These are phyloP conservation scores for Furcifer pardalis DNA, from an alignment of 2,797 vertebrate genomes.

Conservation along the genomic window DNA sequence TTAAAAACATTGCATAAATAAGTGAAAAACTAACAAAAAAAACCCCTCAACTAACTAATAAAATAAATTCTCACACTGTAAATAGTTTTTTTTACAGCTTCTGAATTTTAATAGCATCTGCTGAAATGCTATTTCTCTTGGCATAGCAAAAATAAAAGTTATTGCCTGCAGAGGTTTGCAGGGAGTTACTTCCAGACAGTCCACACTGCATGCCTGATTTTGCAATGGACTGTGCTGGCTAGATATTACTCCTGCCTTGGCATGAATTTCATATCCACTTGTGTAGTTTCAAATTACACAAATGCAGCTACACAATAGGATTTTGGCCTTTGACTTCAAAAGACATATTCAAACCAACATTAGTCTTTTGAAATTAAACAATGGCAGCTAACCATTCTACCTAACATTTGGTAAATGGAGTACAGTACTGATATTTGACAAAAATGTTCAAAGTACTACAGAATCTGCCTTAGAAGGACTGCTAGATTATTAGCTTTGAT, in stretches of 20 bases:
- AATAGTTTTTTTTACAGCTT: background rate
- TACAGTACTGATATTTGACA: too few species aligned
- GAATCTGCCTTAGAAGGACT: background rate
- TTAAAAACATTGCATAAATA: background rate
- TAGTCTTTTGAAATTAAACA: background rate
- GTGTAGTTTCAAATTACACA: too few species aligned
- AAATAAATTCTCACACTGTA: background rate
- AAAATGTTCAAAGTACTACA: background rate
- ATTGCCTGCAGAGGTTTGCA: too few species aligned
- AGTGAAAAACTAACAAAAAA: background rate
- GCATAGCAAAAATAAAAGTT: too few species aligned
- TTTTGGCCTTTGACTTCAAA: background rate
- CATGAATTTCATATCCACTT: too few species aligned
- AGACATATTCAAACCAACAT: background rate
- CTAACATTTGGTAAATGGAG: background rate
- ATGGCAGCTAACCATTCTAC: background rate
- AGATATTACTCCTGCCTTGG: too few species aligned
- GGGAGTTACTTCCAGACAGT: too few species aligned
- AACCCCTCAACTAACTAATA: background rate
- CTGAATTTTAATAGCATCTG: conserved; percentile 1
- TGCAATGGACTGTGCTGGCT: too few species aligned
- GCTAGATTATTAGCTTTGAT: background rate
- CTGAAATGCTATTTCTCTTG: too few species aligned
- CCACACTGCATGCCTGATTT: too few species aligned
- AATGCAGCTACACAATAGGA: too few species aligned